Percentiles rank a stretch among this genome's conserved stretches.
Conservation (phyloP, 2,888 invertebrate genomes). For the Seladonia tumulorum region DNA sequence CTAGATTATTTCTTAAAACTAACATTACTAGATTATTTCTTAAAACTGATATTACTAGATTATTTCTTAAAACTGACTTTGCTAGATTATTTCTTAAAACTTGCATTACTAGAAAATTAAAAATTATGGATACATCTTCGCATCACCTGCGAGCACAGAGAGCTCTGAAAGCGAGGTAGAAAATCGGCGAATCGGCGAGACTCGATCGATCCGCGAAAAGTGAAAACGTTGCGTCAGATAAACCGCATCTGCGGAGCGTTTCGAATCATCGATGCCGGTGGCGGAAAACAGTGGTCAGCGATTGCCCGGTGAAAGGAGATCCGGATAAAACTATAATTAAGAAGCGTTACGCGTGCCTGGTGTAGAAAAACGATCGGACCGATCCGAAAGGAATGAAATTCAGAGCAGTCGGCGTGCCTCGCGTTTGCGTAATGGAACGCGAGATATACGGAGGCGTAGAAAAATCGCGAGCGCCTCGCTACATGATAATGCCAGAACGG, state of each 20-base stretch:
- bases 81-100: too few species aligned
- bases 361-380: neutral
- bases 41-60: too few species aligned
- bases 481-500: neutral
- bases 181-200: constrained; percentile 52
- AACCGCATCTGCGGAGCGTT: constrained; percentile 2
- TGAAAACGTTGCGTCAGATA: constrained; percentile 27
- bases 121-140: too few species aligned
- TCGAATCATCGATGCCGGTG: constrained; percentile 24
- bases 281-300: constrained; percentile 21
- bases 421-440: constrained; percentile 18
- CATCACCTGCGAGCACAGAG: too few species aligned
- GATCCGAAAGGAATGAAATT: neutral
- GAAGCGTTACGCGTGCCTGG: constrained; percentile 5
- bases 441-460: neutral
- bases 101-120: too few species aligned
- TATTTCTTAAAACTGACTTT: too few species aligned
- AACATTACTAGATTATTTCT: too few species aligned
- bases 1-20: too few species aligned
- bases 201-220: constrained; percentile 39
- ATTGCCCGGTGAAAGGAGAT: constrained; percentile 69
- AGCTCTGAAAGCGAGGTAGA: neutral
- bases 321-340: constrained; percentile 58
- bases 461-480: neutral
- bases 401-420: neutral